Conservation (phyloP, 2,113 vertebrate genomes). For the Bubo scandiacus region DNA sequence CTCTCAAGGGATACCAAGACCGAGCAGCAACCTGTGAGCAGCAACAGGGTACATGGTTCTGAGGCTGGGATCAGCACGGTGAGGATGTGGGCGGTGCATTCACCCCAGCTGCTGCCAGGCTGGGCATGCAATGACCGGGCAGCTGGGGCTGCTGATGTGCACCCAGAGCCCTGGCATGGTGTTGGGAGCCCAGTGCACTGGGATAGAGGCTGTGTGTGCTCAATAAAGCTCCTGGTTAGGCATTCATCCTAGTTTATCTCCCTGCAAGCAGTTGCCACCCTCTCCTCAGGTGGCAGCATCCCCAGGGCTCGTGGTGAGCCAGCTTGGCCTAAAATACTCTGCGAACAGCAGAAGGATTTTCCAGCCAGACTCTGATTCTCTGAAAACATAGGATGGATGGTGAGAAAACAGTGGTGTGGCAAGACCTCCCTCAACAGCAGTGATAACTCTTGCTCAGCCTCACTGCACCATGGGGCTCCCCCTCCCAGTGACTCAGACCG, state of each 20-base stretch:
- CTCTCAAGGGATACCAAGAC: neutral
- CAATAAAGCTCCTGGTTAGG: neutral
- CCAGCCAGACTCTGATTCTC: neutral
- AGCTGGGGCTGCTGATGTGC: neutral
- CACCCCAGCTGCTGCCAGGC: neutral
- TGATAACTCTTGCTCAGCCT: neutral
- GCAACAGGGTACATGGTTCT: fast-evolving
- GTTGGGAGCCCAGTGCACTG: neutral
- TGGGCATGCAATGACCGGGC: fast-evolving
- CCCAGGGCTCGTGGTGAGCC: neutral
- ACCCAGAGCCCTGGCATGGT: neutral
- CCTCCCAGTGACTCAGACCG: neutral
- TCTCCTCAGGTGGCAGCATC: neutral
- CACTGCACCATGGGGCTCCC: neutral
- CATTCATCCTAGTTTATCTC: neutral
- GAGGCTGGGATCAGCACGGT: fast-evolving
- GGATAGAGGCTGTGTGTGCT: neutral
- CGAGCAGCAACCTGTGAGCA: neutral
- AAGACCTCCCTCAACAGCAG: neutral
- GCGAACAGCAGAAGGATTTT: neutral
- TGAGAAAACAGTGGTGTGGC: neutral
- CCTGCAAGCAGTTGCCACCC: neutral
- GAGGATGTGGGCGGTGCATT: fast-evolving
- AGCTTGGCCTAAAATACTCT: neutral
- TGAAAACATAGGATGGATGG: neutral